Evolutionary conservation across 2,113 vertebrate genomes (phyloP), one percentile per base, ranked within the genome.

Genomic region (Petaurus breviceps): DNA sequence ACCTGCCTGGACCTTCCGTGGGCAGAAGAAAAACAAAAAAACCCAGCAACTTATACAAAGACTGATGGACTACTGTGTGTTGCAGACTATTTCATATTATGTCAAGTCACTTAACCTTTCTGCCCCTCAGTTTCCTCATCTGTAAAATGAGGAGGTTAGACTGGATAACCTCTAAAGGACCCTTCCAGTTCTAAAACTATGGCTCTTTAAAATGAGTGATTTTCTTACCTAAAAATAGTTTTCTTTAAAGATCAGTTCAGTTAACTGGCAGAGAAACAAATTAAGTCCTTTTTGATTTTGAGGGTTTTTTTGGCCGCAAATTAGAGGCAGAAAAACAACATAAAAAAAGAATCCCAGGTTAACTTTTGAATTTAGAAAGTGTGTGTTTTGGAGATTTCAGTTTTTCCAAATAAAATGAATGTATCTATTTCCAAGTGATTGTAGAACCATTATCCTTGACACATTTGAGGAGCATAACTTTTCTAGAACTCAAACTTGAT

Each of bases 401-500:
- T 95, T 95, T 94, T 94, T 94, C 57, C 91, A 93, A 51, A 53
- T 43, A 92, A 46, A 94, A 90, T 53, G 61, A 53, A 84, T 51
- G 0, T 61, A 89, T 84, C n/a, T 43, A 22, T 84, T 84, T 84
- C 68, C 68, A 43, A n/a, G n/a, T 84, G 37, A 84, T 43, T 84
- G 14, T 43, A 43, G 68, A 84, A 57, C 5, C 12, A 0, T 26
- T 51, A 52, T 94, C 84, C 53, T 19, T 91, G 92, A 91, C 50
- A 94, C 10, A 50, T 92, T 10, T 43, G 89, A 25, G 11, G 37
- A 11, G 3, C 51, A 55, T 92, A 93, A 95, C 53, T 96, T 96
- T 28, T 90, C n/a, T 57, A 96, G 92, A 54, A 95, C 92, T 31
- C 46, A 97, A 97, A 96, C 61, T 96, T 98, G 52, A 96, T 90